A percentile compares a stretch with the other conserved stretches of the same genome.
Conservation (phyloP, 2,797 vertebrate species). For the Pempheris klunzingeri region DNA sequence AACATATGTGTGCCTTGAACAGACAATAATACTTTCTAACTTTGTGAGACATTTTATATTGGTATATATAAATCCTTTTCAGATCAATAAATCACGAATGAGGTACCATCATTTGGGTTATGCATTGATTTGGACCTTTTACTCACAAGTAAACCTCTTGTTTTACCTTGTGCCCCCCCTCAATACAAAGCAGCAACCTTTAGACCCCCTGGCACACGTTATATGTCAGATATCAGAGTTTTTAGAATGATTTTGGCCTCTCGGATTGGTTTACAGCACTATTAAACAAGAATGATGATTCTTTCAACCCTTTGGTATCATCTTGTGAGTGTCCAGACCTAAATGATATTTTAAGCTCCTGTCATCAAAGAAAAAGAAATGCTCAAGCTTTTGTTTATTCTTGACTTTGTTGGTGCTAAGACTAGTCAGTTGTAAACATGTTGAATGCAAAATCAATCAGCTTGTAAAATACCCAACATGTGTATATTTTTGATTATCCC, state of each 20-base stretch:
- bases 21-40: not conserved
- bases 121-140: not conserved
- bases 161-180: too few relatives aligned
- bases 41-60: not conserved
- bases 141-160: not conserved
- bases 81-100: not conserved
- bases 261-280: too few relatives aligned
- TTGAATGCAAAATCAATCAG: not conserved
- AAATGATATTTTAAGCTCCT: not conserved
- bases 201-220: too few relatives aligned
- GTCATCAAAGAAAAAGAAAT: not conserved
- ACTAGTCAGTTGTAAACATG: not conserved
- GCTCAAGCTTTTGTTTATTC: not conserved
- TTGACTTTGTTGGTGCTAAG: fast-evolving
- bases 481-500: not conserved
- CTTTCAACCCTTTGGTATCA: too few relatives aligned
- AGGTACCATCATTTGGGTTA: not conserved
- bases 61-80: not conserved
- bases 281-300: not conserved
- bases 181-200: too few relatives aligned
- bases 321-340: too few relatives aligned
- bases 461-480: not conserved
- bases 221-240: too few relatives aligned
- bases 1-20: not conserved
- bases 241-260: too few relatives aligned